Evolutionary conservation across 2,888 invertebrate genomes (phyloP).

Genomic region (Temnothorax ravouxi): DNA sequence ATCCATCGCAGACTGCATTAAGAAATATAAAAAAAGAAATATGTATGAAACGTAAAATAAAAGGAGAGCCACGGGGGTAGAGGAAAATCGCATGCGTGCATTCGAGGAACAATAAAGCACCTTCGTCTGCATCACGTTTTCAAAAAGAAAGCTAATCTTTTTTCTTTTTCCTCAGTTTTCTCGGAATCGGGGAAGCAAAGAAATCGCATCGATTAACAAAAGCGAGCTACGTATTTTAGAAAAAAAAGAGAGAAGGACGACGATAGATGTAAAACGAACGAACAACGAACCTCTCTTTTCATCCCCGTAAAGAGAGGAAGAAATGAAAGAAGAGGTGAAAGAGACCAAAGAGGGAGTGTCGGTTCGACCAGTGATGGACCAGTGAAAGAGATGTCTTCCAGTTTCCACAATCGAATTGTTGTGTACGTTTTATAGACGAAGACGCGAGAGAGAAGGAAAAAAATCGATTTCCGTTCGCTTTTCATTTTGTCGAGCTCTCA

Average conservation of each 20-base stretch:
- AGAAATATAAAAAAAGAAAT: background rate
- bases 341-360: background rate
- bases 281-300: background rate
- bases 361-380: background rate
- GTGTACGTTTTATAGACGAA: background rate
- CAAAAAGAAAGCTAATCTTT: background rate
- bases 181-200: background rate
- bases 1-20: background rate
- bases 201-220: background rate
- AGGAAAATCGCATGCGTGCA: background rate
- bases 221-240: background rate
- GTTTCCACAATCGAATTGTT: background rate
- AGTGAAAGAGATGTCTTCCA: background rate
- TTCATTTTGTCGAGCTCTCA: background rate
- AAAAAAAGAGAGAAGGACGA: background rate
- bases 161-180: background rate
- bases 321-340: background rate
- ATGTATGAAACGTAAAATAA: background rate
- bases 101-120: background rate
- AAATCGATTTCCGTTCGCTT: background rate
- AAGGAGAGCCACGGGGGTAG: background rate
- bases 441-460: background rate
- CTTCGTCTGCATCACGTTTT: background rate
- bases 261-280: background rate
- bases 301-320: background rate